Base-by-base conservation (phyloP, 2,888 invertebrate genomes). In the Hipparchia sbordonii region DNA sequence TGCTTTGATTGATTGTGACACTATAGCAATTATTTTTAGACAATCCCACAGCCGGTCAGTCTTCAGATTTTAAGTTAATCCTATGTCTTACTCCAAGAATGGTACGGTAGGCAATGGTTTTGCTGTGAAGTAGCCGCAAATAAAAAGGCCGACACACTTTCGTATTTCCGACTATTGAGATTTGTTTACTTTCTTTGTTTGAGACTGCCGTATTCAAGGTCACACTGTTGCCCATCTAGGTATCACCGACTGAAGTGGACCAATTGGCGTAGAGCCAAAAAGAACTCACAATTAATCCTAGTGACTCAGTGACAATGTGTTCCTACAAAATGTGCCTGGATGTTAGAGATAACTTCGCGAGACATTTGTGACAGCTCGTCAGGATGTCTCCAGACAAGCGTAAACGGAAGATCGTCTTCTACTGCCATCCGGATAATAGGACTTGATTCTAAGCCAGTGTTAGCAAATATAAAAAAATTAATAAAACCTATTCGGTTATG, bases 321-420 rank as follows among this genome's bases (percentile, higher is more conserved):
- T 71, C 66, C 48, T 76, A 71, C 73, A 84, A 82, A 79, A 85
- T 85, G 85, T 82, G 77, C 76, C 73, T 76, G 39, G 70, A 74
- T 75, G 73, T 80, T 78, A 77, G 74, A 74, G 77, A 77, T 73
- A 76, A 76, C 71, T 63, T 75, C 77, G 66, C 72, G 69, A 70
- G 77, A 76, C 65, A 67, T 23, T 76, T 76, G 88, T 93, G 91
- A 93, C 86, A 80, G 73, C 75, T 70, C 72, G 74, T 77, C 87
- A 91, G 85, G 77, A 93, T 93, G 93, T 87, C 92, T 81, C 89
- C 89, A 77, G 91, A 90, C 79, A 93, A 92, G 84, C 90, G 92
- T 74, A 90, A 91, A 81, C 88, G 88, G 88, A 89, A 87, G 84
- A 82, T 82, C 73, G 78, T 74, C 74, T 82, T 80, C 78, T 80